phyloP scores from a whole-genome alignment of 1,140 invertebrate genomes.

The Mya arenaria region DNA sequence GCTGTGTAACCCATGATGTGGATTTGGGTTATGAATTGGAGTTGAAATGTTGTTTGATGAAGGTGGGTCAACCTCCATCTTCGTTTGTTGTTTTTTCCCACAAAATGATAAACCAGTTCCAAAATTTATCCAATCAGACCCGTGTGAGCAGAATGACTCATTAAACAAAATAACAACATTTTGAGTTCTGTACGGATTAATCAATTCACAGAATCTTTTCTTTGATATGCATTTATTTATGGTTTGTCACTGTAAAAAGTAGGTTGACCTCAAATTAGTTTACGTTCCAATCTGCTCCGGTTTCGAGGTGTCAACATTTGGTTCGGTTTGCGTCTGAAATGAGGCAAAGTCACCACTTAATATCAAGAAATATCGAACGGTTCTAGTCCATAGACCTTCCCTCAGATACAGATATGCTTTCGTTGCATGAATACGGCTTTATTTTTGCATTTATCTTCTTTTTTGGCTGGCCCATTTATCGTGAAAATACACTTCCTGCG shows the following conservation, averaged over 20 bases:
- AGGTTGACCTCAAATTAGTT: neutral
- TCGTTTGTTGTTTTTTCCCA: constrained; percentile 30
- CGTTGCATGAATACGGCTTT: neutral
- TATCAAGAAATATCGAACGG: neutral
- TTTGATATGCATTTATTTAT: neutral
- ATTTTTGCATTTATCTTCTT: neutral
- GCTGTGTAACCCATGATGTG: constrained; percentile 4
- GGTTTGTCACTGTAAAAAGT: neutral
- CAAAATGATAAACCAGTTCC: neutral
- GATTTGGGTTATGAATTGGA: neutral
- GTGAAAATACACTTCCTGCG: neutral
- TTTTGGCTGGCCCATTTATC: neutral
- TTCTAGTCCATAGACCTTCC: neutral
- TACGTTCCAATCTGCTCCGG: no score
- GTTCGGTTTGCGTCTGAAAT: neutral
- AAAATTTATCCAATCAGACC: neutral
- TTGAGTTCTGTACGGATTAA: neutral
- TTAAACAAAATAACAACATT: neutral
- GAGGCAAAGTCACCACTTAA: neutral
- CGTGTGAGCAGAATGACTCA: neutral
- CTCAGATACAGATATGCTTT: neutral
- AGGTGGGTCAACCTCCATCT: constrained; percentile 76
- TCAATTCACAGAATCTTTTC: neutral
- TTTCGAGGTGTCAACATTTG: neutral
- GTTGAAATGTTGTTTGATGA: constrained; percentile 49